Evolutionary conservation across 2,888 invertebrate species (phyloP).

Genomic region (Cheilosia vernalis): DNA sequence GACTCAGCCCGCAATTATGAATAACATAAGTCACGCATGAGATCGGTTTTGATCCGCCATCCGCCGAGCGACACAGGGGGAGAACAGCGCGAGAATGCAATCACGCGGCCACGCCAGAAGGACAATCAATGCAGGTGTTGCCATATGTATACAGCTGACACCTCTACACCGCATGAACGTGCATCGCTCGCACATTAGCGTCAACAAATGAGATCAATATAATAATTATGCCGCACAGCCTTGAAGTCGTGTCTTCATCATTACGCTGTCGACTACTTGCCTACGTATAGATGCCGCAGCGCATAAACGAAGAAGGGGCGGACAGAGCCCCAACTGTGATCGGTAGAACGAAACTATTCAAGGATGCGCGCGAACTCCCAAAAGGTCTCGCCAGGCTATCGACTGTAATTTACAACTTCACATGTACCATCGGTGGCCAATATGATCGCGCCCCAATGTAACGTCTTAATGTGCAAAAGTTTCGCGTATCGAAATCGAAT

Average conservation of each 20-base stretch:
- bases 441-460: constrained; percentile 60
- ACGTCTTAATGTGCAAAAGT: constrained; percentile 73
- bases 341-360: constrained; percentile 60
- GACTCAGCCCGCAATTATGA: constrained; percentile 61
- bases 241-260: constrained; percentile 71
- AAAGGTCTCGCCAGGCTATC: constrained; percentile 73
- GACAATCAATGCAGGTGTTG: constrained; percentile 73
- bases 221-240: constrained; percentile 73
- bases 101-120: constrained; percentile 43
- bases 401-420: constrained; percentile 74
- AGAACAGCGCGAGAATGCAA: constrained; percentile 52
- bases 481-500: constrained; percentile 75
- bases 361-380: constrained; percentile 62
- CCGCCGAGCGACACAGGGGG: constrained; percentile 41
- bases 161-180: constrained; percentile 53
- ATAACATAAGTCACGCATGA: constrained; percentile 75
- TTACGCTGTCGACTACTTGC: constrained; percentile 61
- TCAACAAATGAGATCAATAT: constrained; percentile 76
- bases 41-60: constrained; percentile 61
- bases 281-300: constrained; percentile 37
- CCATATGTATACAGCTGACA: constrained; percentile 50
- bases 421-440: constrained; percentile 58
- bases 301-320: constrained; percentile 55
- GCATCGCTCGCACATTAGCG: constrained; percentile 71
- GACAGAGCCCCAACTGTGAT: constrained; percentile 70